phyloP scores from a whole-genome alignment of 1,140 invertebrate genomes.

The Araneus ventricosus region DNA sequence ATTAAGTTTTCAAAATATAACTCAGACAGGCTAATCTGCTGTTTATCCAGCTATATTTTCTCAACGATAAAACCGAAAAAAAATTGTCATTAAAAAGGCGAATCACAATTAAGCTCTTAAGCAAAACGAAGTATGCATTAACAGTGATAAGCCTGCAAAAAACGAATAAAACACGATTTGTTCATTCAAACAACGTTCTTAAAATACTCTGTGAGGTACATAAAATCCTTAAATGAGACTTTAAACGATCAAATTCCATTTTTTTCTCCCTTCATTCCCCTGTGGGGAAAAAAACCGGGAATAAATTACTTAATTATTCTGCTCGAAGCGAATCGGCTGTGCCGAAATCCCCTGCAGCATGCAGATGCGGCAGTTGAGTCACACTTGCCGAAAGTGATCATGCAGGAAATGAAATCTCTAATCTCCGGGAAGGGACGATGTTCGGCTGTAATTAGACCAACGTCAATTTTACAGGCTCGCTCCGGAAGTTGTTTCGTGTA shows the following conservation, averaged over 20 bases:
- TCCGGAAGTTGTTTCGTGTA: constrained; percentile 18
- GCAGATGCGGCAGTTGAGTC: constrained; percentile 16
- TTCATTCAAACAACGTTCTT: neutral
- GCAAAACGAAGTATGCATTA: neutral
- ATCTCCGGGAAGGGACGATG: constrained; percentile 16
- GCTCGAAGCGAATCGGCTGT: constrained; percentile 9
- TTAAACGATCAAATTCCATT: constrained; percentile 21
- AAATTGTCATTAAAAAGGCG: too few relatives aligned
- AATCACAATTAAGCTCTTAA: neutral
- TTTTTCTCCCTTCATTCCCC: neutral
- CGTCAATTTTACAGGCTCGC: constrained; percentile 27
- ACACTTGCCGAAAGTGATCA: constrained; percentile 54
- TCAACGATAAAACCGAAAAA: too few relatives aligned
- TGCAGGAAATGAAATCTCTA: constrained; percentile 57
- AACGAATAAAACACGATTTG: neutral
- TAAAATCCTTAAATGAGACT: neutral
- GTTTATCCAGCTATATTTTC: too few relatives aligned
- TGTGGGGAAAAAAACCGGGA: neutral
- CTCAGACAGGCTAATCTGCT: too few relatives aligned
- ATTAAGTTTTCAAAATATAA: too few relatives aligned
- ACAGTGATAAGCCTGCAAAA: neutral
- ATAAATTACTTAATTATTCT: constrained; percentile 50
- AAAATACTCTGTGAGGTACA: neutral
- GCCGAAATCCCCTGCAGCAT: constrained; percentile 7
- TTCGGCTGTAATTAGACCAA: constrained; percentile 47